These are phyloP conservation scores for Drosophila tanythrix DNA, from an alignment of 2,888 invertebrate genomes.

Conservation along the genomic window DNA sequence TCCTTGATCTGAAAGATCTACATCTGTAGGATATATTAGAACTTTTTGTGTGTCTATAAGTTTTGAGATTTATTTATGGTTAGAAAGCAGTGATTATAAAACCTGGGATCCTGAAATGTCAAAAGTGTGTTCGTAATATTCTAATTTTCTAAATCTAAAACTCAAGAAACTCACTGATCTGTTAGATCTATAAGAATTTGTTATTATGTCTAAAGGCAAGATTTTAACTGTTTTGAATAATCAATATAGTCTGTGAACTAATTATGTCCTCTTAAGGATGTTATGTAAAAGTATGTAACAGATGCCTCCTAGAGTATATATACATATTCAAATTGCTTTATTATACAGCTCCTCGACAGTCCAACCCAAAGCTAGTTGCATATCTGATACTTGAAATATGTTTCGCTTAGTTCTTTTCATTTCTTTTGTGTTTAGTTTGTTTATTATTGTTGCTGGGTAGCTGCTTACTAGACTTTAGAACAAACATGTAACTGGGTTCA, in stretches of 20 bases:
- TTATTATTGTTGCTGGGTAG: background rate
- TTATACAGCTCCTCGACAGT: background rate
- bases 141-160: background rate
- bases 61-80: background rate
- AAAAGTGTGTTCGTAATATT: background rate
- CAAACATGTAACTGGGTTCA: slow-evolving; percentile 53
- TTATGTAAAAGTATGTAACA: background rate
- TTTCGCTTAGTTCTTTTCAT: background rate
- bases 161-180: background rate
- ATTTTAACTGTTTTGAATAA: background rate
- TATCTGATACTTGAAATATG: background rate
- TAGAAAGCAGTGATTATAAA: background rate
- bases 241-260: background rate
- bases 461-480: slow-evolving; percentile 28
- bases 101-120: background rate
- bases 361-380: background rate
- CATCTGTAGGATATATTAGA: background rate
- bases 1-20: too few species aligned
- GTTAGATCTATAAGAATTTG: background rate
- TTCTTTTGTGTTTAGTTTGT: background rate
- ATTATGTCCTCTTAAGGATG: background rate
- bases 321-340: background rate
- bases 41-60: background rate
- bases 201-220: background rate
- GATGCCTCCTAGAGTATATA: background rate